Conservation (phyloP, 2,888 invertebrate genomes). For the Nemurella pictetii region DNA sequence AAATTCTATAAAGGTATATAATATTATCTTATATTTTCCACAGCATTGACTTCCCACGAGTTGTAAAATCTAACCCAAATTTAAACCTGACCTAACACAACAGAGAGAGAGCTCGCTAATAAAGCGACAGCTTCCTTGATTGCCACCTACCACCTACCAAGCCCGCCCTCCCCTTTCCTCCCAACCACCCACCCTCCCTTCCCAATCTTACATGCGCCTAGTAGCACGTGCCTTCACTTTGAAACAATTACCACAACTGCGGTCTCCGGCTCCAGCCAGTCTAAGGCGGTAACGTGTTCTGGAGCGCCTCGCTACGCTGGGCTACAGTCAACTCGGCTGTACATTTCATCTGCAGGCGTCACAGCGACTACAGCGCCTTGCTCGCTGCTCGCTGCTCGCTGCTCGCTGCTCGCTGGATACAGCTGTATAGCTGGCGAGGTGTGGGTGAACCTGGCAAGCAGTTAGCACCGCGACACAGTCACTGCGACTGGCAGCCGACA, state of each 20-base stretch:
- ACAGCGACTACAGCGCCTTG: too few relatives aligned
- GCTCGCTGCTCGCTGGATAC: too few relatives aligned
- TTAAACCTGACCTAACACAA: background rate
- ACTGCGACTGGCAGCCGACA: background rate
- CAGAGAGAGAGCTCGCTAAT: background rate
- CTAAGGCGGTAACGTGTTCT: background rate
- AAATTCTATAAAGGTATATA: background rate
- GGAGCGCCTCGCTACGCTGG: too few relatives aligned
- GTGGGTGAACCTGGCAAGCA: background rate
- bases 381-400: too few relatives aligned
- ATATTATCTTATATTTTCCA: background rate
- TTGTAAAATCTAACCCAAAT: background rate
- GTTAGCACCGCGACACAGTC: background rate
- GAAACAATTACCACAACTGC: conserved; percentile 2
- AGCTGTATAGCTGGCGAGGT: too few relatives aligned
- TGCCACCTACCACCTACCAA: background rate
- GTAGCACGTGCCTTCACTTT: background rate
- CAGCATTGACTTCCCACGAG: background rate
- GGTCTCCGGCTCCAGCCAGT: background rate
- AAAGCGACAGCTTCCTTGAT: background rate
- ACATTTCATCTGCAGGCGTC: conserved; percentile 26
- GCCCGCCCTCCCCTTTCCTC: too few relatives aligned
- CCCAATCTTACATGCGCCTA: background rate
- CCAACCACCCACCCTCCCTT: background rate
- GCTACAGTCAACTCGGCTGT: background rate